These are phyloP conservation scores for Ptychochromis oligacanthus DNA, from an alignment of 2,113 vertebrate species.

Conservation along the genomic window DNA sequence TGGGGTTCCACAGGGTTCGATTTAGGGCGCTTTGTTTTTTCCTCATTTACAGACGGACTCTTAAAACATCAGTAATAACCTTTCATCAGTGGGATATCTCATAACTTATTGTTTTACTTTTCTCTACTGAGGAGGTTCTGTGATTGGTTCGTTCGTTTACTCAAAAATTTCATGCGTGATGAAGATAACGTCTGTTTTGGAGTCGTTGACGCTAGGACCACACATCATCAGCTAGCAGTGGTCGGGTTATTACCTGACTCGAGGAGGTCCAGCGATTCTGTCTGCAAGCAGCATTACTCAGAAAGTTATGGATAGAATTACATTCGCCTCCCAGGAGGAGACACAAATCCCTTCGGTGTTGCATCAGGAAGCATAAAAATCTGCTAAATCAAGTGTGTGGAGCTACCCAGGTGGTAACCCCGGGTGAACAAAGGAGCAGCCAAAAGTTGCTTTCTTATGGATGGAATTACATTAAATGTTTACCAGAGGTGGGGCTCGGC, in stretches of 20 bases:
- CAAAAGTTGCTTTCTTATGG: too few species aligned
- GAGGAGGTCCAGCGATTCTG: neutral
- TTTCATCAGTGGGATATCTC: fast-evolving
- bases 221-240: neutral
- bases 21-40: neutral
- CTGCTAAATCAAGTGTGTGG: too few species aligned
- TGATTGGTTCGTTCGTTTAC: fast-evolving
- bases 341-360: too few species aligned
- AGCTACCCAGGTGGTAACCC: too few species aligned
- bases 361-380: too few species aligned
- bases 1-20: neutral
- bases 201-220: neutral
- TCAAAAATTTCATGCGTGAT: neutral
- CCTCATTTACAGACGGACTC: neutral
- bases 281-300: neutral
- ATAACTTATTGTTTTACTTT: too few species aligned
- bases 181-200: too few species aligned
- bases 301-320: neutral
- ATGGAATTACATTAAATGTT: fast-evolving
- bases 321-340: too few species aligned
- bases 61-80: neutral
- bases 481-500: neutral
- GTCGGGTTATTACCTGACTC: neutral
- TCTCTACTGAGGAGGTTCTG: too few species aligned
- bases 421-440: too few species aligned